Evolutionary conservation across 2,113 vertebrate genomes (phyloP).

Genomic region (Paradisaea rubra): DNA sequence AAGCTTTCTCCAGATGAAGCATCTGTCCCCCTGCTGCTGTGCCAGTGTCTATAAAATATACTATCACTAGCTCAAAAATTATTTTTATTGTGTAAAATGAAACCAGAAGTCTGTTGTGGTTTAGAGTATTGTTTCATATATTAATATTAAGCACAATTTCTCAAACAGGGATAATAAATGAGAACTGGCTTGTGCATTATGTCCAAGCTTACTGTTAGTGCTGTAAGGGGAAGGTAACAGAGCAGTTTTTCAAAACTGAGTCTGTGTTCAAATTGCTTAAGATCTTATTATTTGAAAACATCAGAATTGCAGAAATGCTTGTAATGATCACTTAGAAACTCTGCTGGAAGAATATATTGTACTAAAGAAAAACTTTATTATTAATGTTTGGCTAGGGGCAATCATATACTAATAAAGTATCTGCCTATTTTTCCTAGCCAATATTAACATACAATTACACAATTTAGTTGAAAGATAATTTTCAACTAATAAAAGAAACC

Average conservation of each 20-base stretch:
- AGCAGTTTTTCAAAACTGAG: not conserved
- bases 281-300: not conserved
- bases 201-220: not conserved
- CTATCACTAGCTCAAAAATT: not conserved
- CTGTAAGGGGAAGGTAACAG: not conserved
- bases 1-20: conserved; percentile 4
- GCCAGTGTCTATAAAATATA: not conserved
- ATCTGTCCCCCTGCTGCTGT: not conserved
- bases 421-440: not conserved
- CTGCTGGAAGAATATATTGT: not conserved
- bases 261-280: not conserved
- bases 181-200: not conserved
- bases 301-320: not conserved
- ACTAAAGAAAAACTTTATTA: not conserved
- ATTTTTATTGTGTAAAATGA: not conserved
- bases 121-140: conserved; percentile 11
- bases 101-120: not conserved
- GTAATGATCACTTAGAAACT: not conserved
- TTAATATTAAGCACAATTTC: not conserved
- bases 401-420: not conserved
- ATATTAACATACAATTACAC: not conserved
- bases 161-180: not conserved
- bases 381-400: not conserved
- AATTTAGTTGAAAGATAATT: not conserved
- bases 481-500: not conserved